Evolutionary conservation across 2,113 vertebrate species (phyloP), one percentile per base, ranked within the genome.

Genomic region (Gobio gobio): DNA sequence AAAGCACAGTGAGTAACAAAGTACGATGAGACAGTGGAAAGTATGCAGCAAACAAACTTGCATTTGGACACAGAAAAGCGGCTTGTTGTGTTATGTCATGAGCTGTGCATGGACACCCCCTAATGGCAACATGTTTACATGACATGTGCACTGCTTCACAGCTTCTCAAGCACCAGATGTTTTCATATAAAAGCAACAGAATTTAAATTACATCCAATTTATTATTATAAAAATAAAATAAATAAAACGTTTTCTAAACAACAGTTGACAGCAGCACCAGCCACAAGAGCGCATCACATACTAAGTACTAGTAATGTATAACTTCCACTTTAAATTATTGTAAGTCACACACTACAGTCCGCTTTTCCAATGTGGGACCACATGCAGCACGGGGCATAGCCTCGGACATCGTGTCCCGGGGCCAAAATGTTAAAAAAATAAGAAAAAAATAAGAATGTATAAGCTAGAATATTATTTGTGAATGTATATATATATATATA

Each of bases 21-120:
- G 14, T 49, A 20, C 1, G 5, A 26, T 29, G 78, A 64, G 58
- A 8, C 58, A 80, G 43, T 26, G 56, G 12, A 63, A 66, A 81
- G 61, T 64, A 79, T 20, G 61, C 45, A 66, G 45, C 45, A 81
- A 24, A 81, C 24, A 66, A 66, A 81, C 61, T 78, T 78, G 18
- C 29, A 36, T 22, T 58, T 12, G 22, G 16, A 78, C 22, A 61
- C 51, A 47, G 1, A 81, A 47, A 80, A 49, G 24, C 18, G 1
- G 14, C 43, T 22, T 81, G 56, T 24, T 22, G 75, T 51, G 43
- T 68, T 22, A 22, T 33, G 10, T 22, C 7, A 20, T 66, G 16
- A 2, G 49, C 61, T 49, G 78, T 81, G 61, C 45, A 64, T 20
- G 45, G 14, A 13, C 78, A 29, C 78, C 78, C 24, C 18, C 78